A percentile compares a stretch with the other conserved stretches of the same genome.
These are phyloP conservation scores for Cryptosula pallasiana DNA, from an alignment of 2,888 invertebrate genomes.

Conservation along the genomic window DNA sequence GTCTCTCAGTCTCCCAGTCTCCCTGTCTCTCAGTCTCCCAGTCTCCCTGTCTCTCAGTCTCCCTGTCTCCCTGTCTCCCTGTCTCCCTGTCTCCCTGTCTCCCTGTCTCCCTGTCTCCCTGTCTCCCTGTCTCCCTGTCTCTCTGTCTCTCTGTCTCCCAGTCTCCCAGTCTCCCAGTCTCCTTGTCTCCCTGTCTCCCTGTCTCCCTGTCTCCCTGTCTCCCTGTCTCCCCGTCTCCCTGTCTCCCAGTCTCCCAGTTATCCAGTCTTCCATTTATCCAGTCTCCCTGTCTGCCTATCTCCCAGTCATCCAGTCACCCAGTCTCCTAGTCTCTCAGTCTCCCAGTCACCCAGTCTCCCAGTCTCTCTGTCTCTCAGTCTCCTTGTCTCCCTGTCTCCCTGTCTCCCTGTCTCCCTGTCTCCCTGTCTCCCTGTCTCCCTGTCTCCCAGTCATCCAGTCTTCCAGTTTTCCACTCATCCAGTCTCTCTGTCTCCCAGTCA, in stretches of 20 bases:
- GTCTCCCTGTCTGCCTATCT: conserved; percentile 23
- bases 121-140: background rate
- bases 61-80: conserved; percentile 23
- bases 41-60: conserved; percentile 24
- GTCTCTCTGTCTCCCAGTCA: background rate
- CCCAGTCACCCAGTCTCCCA: background rate
- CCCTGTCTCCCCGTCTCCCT: conserved; percentile 27
- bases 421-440: background rate
- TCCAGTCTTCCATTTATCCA: conserved; percentile 24
- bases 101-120: background rate
- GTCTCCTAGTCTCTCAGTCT: conserved; percentile 24
- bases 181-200: conserved; percentile 27
- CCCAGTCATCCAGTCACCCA: conserved; percentile 25
- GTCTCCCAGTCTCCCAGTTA: conserved; percentile 27
- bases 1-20: conserved; percentile 28
- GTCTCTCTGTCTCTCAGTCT: conserved; percentile 12
- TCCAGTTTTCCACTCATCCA: background rate
- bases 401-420: conserved; percentile 8
- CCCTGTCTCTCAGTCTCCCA: conserved; percentile 27
- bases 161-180: conserved; percentile 17
- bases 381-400: conserved; percentile 24
- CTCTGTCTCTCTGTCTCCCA: background rate
- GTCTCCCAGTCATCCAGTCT: background rate
- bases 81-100: background rate
- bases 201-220: conserved; percentile 28